These are phyloP conservation scores for Upupa epops DNA, from an alignment of 2,113 vertebrate species.

Conservation along the genomic window DNA sequence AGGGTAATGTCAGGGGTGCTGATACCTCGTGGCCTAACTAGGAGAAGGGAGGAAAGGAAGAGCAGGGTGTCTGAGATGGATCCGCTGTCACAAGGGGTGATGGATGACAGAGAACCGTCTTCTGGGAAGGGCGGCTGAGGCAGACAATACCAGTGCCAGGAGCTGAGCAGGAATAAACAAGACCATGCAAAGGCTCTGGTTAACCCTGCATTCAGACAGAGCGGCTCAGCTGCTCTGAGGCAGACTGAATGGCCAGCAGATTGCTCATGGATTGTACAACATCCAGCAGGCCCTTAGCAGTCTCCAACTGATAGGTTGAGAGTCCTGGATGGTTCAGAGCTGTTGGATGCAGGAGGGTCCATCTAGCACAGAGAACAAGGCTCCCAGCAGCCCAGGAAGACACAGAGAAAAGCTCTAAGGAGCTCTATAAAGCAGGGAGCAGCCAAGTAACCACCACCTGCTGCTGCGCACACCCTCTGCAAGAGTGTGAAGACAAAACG, in stretches of 20 bases:
- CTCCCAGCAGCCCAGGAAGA: background rate
- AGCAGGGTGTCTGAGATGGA: background rate
- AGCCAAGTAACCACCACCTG: background rate
- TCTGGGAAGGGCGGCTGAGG: background rate
- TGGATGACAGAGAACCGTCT: background rate
- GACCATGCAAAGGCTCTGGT: background rate
- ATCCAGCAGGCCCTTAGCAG: conserved; percentile 7
- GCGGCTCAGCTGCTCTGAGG: background rate
- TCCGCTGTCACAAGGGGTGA: background rate
- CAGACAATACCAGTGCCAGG: conserved; percentile 30
- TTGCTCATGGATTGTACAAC: background rate
- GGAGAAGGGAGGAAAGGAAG: background rate
- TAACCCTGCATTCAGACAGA: background rate
- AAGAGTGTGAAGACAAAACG: background rate
- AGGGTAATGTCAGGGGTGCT: conserved; percentile 17
- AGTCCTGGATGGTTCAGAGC: background rate
- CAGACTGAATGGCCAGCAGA: conserved; percentile 19
- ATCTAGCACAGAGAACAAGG: background rate
- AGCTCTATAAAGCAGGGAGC: background rate
- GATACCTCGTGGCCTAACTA: background rate
- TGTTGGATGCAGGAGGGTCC: background rate
- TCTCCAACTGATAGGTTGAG: background rate
- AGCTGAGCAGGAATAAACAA: conserved; percentile 46
- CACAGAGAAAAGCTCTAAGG: background rate
- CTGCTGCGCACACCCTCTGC: background rate